Evolutionary conservation across 2,113 vertebrate genomes (phyloP).

Genomic region (Macroglossus sobrinus): DNA sequence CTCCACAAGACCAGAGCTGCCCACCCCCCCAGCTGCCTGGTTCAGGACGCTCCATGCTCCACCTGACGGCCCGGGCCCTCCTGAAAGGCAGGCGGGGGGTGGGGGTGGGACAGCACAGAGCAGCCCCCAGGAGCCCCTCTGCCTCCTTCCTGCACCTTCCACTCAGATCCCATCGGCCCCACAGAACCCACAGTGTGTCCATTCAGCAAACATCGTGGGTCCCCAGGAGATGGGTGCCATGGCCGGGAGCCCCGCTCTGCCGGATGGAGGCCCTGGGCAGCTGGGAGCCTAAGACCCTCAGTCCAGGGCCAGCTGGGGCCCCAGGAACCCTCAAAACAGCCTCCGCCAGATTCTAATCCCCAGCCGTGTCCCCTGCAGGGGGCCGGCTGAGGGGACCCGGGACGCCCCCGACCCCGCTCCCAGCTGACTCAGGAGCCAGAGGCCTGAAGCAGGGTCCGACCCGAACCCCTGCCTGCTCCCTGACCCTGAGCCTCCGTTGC

Average conservation of each 20-base stretch:
- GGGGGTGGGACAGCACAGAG: not conserved
- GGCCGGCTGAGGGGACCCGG: rapidly evolving
- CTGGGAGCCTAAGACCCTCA: not conserved
- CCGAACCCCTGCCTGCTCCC: not conserved
- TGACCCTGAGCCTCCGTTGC: not conserved
- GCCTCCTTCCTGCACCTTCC: not conserved
- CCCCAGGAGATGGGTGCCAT: not conserved
- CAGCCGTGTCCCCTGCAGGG: not conserved
- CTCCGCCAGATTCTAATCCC: not conserved
- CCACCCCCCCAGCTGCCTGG: too few relatives aligned
- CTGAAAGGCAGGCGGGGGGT: not conserved
- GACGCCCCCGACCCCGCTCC: not conserved
- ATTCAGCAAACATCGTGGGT: not conserved
- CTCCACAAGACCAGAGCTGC: rapidly evolving
- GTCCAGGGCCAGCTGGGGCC: not conserved
- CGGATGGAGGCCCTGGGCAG: not conserved
- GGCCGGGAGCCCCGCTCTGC: not conserved
- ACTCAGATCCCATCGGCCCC: not conserved
- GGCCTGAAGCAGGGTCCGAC: not conserved
- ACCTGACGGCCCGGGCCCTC: not conserved
- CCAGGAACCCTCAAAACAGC: not conserved
- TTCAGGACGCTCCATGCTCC: not conserved
- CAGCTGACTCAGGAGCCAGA: not conserved
- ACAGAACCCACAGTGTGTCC: not conserved
- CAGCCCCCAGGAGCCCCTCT: not conserved